Evolutionary conservation across 2,888 invertebrate species (phyloP).

Genomic region (Napeogenes sylphis): DNA sequence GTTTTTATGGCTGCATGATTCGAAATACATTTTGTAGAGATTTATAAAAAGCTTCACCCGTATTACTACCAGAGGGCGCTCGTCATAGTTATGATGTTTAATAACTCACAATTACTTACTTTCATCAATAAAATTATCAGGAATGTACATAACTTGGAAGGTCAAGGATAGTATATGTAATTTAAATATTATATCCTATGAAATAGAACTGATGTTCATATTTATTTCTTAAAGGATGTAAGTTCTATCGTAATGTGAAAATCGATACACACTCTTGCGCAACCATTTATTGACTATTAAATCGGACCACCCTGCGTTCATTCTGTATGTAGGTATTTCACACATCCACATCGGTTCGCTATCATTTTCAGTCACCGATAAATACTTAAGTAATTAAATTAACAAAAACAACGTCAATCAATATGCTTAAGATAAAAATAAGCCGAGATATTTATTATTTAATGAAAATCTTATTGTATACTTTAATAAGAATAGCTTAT

Average conservation of each 20-base stretch:
- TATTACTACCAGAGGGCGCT: slow-evolving; percentile 12
- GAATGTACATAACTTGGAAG: no score
- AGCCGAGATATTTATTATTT: slow-evolving; percentile 6
- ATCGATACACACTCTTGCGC: slow-evolving; percentile 29
- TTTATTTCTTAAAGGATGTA: slow-evolving; percentile 1
- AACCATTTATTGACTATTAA: slow-evolving; percentile 44
- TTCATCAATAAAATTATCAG: no score
- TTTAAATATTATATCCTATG: no score
- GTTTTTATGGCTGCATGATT: slow-evolving; percentile 28
- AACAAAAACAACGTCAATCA: slow-evolving; percentile 9
- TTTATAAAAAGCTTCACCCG: slow-evolving; percentile 12
- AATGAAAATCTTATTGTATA: background rate
- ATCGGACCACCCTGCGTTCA: slow-evolving; percentile 44
- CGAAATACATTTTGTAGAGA: slow-evolving; percentile 21
- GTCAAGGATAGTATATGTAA: no score
- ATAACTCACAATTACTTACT: no score
- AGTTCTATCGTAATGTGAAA: slow-evolving; percentile 33
- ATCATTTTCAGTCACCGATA: no score
- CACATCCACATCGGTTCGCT: no score
- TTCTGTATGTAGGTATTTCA: no score
- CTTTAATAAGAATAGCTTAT: slow-evolving; percentile 10
- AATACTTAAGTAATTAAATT: background rate
- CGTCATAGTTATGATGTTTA: no score
- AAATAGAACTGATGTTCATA: no score
- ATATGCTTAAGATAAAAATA: slow-evolving; percentile 1